Base-by-base conservation (phyloP, 2,888 invertebrate species). In the Parthenolecanium corni region DNA sequence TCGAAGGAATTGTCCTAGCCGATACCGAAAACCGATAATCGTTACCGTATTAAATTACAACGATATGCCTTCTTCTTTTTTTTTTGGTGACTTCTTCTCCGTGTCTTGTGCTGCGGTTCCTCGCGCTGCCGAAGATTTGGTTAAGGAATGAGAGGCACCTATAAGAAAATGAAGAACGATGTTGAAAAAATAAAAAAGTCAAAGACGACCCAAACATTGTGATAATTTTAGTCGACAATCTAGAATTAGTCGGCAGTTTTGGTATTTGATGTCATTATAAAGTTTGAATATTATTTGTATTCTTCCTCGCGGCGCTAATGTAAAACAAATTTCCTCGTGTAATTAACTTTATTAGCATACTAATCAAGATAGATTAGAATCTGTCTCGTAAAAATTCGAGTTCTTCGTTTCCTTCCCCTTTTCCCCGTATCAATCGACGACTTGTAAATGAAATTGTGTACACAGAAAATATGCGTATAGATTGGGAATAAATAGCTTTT, bases 21-120 rank as follows among this genome's bases (percentile, higher is more conserved):
- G 61, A 61, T 61, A 61, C 51, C 61, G 23, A 51, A 61, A 61
- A 61, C 61, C 61, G 61, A 61, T 61, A 61, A 61, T 61, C 49
- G 38, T 61, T 61, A 38, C 9, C 16, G 61, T 38, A 61, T 61
- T 51, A 51, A 61, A 61, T 61, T 61, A 49, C 61, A 14, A 18
- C 31, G 38, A 31, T 51, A 61, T 9, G 9, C 44, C 14, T 25
- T n/a, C 20, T 18, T 31, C 9, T 31, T 31, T 31, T 31, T 31
- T 31, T 31, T 31, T n/a, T n/a, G n/a, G n/a, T n/a, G n/a, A n/a
- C 9, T 31, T 31, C 9, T 31, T 31, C 9, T 31, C 9, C 9
- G 9, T 6, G 9, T 31, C 31, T 31, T 31, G 9, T 31, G 31
- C 31, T 31, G 4, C 9, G n/a, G n/a, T n/a, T n/a, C n/a, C n/a